These are phyloP conservation scores for Drosophila affinis DNA, from an alignment of 2,888 invertebrate species.

Conservation along the genomic window DNA sequence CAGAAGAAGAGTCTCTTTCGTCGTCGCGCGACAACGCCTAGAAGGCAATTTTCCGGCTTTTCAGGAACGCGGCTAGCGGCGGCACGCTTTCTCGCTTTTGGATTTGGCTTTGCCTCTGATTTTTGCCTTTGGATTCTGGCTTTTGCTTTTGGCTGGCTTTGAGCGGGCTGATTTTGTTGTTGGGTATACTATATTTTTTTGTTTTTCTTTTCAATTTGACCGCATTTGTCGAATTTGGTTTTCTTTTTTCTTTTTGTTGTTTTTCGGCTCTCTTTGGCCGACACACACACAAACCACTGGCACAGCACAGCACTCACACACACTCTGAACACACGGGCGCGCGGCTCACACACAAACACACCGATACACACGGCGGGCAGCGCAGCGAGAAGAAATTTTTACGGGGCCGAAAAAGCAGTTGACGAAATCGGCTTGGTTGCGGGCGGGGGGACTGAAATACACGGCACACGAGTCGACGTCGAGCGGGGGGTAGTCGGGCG, in stretches of 20 bases:
- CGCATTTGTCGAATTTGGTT: conserved; percentile 77
- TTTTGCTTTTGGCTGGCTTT: conserved; percentile 45
- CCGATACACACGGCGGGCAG: conserved; percentile 53
- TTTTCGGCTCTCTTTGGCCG: conserved; percentile 70
- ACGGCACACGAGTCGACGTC: background rate
- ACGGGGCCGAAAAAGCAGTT: conserved; percentile 14
- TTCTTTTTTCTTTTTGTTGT: conserved; percentile 56
- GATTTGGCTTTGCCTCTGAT: conserved; percentile 38
- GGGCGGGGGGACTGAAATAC: background rate
- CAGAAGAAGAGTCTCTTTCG: conserved; percentile 25
- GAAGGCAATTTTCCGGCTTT: conserved; percentile 70
- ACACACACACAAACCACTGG: conserved; percentile 53
- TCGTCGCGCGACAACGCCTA: conserved; percentile 54
- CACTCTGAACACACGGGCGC: conserved; percentile 24
- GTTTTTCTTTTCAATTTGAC: conserved; percentile 77
- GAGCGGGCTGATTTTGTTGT: conserved; percentile 9
- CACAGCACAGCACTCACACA: conserved; percentile 41
- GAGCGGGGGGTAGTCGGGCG: background rate
- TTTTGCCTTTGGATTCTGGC: conserved; percentile 36
- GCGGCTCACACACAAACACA: conserved; percentile 55
- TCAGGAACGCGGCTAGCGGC: conserved; percentile 40
- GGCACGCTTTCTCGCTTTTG: conserved; percentile 69
- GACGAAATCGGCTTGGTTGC: conserved; percentile 7
- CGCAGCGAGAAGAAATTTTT: conserved; percentile 33
- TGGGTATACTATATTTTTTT: conserved; percentile 46